Base-by-base conservation (phyloP, 1,140 invertebrate species). In the Aphaenogaster ashmeadi region DNA sequence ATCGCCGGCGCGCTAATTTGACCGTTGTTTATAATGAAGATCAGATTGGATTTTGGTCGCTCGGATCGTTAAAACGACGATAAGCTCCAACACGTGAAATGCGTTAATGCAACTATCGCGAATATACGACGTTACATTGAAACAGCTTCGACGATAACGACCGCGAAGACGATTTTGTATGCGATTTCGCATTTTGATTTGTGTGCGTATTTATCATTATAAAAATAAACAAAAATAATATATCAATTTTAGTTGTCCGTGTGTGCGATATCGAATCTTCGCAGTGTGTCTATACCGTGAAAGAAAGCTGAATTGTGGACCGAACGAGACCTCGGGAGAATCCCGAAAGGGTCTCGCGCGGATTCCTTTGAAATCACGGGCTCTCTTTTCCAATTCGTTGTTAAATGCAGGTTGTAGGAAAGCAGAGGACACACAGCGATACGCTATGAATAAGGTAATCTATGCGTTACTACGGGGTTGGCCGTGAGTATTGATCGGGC, bases 401-500 rank as follows among this genome's bases (percentile, higher is more conserved):
- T 47, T 88, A 83, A 88, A 91, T 71, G 67, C 78, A 66, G 56
- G 58, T 36, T 27, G 60, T 79, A 69, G 54, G 47, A 77, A 89
- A 85, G 83, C 78, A 64, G 9, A 36, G 89, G 56, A 88, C 67
- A 85, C 72, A 64, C 15, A 81, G 44, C 86, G 86, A 84, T 87
- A 69, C 74, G 88, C 83, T 90, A 93, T 92, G 91, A 94, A 93
- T 93, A 93, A 92, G 89, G 86, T 92, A 93, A 93, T 92, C 80
- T 90, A 90, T 91, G 90, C 86, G 89, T 93, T 93, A 93, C 92
- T 91, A 90, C 84, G 88, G 91, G 90, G 91, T 90, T 91, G 91
- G 88, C 85, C 85, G 90, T 91, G 90, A 86, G 89, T 94, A 94
- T 94, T 94, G 93, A 94, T 94, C 93, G 89, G 72, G 87, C 88